A percentile compares a stretch with the other conserved stretches of the same genome.
These are phyloP conservation scores for Cephus runcator DNA, from an alignment of 2,888 invertebrate genomes.

Conservation along the genomic window DNA sequence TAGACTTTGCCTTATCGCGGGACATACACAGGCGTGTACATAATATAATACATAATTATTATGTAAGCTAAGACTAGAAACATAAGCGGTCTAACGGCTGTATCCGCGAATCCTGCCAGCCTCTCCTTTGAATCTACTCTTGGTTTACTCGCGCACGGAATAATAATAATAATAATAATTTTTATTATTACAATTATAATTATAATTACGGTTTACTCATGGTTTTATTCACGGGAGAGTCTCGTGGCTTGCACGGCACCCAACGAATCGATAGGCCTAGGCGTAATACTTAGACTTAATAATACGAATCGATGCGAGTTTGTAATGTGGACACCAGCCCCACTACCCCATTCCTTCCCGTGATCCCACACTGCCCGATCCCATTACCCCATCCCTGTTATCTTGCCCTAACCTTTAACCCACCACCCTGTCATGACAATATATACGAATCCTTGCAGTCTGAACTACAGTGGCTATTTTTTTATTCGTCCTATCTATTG, in stretches of 20 bases:
- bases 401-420: neutral
- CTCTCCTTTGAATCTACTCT: neutral
- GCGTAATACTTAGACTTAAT: neutral
- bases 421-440: conserved; percentile 42
- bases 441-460: conserved; percentile 40
- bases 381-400: neutral
- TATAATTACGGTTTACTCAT: neutral
- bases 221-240: neutral
- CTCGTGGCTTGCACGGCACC: neutral
- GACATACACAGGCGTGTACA: neutral
- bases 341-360: neutral
- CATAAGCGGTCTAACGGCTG: neutral
- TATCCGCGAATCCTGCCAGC: neutral
- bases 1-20: neutral
- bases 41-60: neutral
- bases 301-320: neutral
- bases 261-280: neutral
- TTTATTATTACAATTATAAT: neutral
- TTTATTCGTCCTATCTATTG: neutral
- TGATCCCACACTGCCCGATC: neutral
- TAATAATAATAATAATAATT: neutral
- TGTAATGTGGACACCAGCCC: neutral
- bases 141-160: neutral
- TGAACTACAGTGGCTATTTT: conserved; percentile 28
- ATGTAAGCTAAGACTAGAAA: neutral